Evolutionary conservation across 2,888 invertebrate genomes (phyloP), one percentile per base, ranked within the genome.

Genomic region (Callyntrura sp.): DNA sequence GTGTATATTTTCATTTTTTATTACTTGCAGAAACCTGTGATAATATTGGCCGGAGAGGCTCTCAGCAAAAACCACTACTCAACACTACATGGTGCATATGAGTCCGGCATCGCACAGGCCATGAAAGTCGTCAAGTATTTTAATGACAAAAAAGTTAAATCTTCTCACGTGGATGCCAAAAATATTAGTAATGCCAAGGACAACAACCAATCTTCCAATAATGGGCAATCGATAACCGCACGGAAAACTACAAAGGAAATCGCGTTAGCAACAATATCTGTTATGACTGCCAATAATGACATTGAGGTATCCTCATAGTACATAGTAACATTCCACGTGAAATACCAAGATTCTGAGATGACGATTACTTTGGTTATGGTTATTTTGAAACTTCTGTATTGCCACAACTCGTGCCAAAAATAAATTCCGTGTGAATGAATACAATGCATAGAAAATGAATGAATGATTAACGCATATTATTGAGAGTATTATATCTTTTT

Each of bases 31-130:
- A 93, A 93, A 68, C 96, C 96, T 9, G 94, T 95, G 86, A 94
- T 96, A 85, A 94, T 96, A 91, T 95, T 96, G 84, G 96, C 96
- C 82, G 97, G 96, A 25, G 96, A 97, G 94, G 96, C 96, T 4
- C 95, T 95, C 17, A 96, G 96, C 93, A 94, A 95, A 43, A 94
- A 94, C 78, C 95, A 95, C 94, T 96, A 96, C 94, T 96, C 96
- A 0, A 96, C 97, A 6, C 96, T 96, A 12, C 96, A 97, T 93
- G 97, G 97, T 8, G 97, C 96, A 57, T 96, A 95, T 93, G 95
- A 96, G 90, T 95, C 96, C 4, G 96, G 96, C 9, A 94, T 95
- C 88, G 94, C 94, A 70, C 96, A 96, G 94, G 96, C 96, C 5
- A 91, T 94, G 92, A 93, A 94, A 78, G 94, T 95, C 91, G 89